Evolutionary conservation across 2,888 invertebrate species (phyloP).

Genomic region (Pomacea canaliculata): DNA sequence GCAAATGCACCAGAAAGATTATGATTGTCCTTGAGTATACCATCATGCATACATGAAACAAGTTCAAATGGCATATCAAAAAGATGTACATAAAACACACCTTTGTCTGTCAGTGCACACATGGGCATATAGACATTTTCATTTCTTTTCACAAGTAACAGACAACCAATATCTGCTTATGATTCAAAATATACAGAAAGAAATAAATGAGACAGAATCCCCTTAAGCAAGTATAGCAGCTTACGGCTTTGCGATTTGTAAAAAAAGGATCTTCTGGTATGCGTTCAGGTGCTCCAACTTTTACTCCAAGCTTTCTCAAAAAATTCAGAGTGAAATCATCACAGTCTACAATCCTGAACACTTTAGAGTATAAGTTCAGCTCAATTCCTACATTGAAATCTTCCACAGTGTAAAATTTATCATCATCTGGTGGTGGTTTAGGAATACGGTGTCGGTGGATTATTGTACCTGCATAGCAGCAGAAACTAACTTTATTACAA

Average conservation of each 20-base stretch:
- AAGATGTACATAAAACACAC: no score
- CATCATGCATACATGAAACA: no score
- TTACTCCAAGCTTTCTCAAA: slow-evolving; percentile 85
- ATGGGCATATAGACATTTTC: no score
- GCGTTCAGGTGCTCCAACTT: slow-evolving; percentile 72
- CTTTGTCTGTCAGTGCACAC: no score
- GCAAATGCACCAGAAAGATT: no score
- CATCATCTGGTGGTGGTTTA: slow-evolving; percentile 78
- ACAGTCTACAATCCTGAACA: slow-evolving; percentile 85
- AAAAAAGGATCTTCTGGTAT: slow-evolving; percentile 66
- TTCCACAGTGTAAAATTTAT: slow-evolving; percentile 84
- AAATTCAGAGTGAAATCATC: slow-evolving; percentile 89
- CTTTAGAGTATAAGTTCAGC: slow-evolving; percentile 82
- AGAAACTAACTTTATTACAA: no score
- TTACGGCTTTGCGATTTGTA: slow-evolving; percentile 61
- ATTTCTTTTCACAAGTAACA: no score
- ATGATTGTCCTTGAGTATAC: no score
- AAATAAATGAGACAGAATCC: no score
- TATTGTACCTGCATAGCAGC: slow-evolving; percentile 76
- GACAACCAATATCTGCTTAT: no score
- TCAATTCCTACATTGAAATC: slow-evolving; percentile 89
- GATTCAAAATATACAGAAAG: no score
- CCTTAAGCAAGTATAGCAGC: slow-evolving; percentile 21
- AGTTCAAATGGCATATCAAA: no score
- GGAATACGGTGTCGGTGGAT: slow-evolving; percentile 86